Evolutionary conservation across 2,888 invertebrate species (phyloP).

Genomic region (Cylindroiulus punctatus): DNA sequence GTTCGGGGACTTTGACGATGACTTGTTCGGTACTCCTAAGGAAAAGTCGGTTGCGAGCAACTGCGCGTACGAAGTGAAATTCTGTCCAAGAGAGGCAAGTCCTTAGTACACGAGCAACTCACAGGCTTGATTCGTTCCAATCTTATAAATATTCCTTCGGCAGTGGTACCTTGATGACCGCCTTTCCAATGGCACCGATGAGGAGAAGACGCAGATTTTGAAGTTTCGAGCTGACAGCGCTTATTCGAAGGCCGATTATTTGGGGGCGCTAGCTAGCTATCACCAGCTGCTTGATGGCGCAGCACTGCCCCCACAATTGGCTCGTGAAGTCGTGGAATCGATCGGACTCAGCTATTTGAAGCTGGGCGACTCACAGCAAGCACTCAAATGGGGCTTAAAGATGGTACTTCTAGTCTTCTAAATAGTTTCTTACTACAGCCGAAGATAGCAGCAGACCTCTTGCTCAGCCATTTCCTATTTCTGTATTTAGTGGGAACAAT

Average conservation of each 20-base stretch:
- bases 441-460: no score
- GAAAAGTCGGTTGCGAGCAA: neutral
- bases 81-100: neutral
- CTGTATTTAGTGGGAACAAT: neutral
- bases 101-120: no score
- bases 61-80: neutral
- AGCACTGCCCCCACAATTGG: neutral
- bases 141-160: no score
- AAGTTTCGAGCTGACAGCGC: neutral
- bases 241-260: neutral
- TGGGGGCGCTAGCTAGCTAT: neutral
- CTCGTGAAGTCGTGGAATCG: neutral
- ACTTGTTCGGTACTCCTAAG: neutral
- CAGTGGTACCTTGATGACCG: neutral
- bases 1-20: slow-evolving; percentile 13
- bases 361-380: neutral
- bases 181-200: neutral
- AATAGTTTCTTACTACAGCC: no score
- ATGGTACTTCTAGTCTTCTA: neutral
- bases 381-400: neutral
- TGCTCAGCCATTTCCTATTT: slow-evolving; percentile 2
- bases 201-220: neutral
- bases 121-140: no score
- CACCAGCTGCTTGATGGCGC: neutral
- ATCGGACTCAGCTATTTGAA: neutral